These are phyloP conservation scores for Excalfactoria chinensis DNA, from an alignment of 2,113 vertebrate species.

Conservation along the genomic window DNA sequence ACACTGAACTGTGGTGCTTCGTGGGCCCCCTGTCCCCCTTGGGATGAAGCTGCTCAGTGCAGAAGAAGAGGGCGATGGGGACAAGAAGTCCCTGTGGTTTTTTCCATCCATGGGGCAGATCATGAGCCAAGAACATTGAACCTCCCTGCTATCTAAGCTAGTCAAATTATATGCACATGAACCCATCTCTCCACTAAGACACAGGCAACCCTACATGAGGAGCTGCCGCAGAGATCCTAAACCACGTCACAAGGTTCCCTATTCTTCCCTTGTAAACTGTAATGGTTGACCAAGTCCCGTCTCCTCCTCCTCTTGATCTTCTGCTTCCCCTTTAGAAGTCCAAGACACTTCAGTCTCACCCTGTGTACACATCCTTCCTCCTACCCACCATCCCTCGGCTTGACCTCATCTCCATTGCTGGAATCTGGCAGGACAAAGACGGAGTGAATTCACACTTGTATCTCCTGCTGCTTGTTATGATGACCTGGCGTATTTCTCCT, in stretches of 20 bases:
- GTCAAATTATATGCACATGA: not conserved
- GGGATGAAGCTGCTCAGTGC: accelerated
- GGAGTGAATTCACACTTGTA: not conserved
- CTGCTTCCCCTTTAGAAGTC: not conserved
- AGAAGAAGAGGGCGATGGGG: not conserved
- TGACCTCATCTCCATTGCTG: accelerated
- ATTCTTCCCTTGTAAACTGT: not conserved
- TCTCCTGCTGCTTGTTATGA: slow-evolving; percentile 33
- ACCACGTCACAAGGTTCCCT: not conserved
- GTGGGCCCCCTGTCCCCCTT: not conserved
- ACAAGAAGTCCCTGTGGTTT: not conserved
- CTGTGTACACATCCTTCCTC: not conserved
- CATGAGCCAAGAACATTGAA: not conserved
- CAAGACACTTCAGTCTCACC: not conserved
- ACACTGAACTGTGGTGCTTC: not conserved
- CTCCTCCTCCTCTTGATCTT: not conserved
- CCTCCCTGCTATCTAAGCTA: not conserved
- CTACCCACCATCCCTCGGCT: not conserved
- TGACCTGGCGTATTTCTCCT: not conserved
- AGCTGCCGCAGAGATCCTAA: not conserved
- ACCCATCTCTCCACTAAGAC: not conserved
- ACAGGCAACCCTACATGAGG: not conserved
- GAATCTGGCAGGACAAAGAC: not conserved
- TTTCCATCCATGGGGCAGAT: not conserved
- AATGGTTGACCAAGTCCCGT: not conserved